Percentiles rank a stretch among this genome's conserved stretches.
These are phyloP conservation scores for Heliconius eleuchia DNA, from an alignment of 1,140 invertebrate genomes.

Conservation along the genomic window DNA sequence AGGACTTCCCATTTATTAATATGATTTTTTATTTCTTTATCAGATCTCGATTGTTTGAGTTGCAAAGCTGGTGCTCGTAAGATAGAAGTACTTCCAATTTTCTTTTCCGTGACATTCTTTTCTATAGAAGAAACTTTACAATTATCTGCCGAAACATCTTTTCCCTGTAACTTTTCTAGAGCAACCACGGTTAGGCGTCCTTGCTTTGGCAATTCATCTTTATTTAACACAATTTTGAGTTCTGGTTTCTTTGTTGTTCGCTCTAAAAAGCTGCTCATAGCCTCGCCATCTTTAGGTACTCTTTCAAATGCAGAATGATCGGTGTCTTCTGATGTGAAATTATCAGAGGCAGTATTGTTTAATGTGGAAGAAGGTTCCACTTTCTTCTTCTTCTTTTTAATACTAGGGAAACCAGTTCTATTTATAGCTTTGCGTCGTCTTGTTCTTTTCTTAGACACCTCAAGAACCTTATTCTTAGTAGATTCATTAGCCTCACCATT, in stretches of 20 bases:
- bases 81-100: conserved; percentile 56
- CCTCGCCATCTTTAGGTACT: conserved; percentile 85
- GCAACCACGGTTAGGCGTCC: conserved; percentile 82
- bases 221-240: conserved; percentile 75
- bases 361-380: conserved; percentile 56
- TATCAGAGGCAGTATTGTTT: conserved; percentile 59
- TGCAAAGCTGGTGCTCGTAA: conserved; percentile 67
- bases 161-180: conserved; percentile 82
- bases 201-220: conserved; percentile 79
- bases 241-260: conserved; percentile 77
- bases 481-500: conserved; percentile 42
- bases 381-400: conserved; percentile 93
- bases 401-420: conserved; percentile 91
- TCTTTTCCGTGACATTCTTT: conserved; percentile 52
- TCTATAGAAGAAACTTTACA: conserved; percentile 45
- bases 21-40: conserved; percentile 71
- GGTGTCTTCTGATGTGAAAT: conserved; percentile 66
- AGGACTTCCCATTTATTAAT: conserved; percentile 82
- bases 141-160: conserved; percentile 55
- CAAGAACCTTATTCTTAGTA: conserved; percentile 56
- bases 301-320: conserved; percentile 82
- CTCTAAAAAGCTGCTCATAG: conserved; percentile 83
- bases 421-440: conserved; percentile 90
- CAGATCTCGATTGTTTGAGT: conserved; percentile 69
- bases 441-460: conserved; percentile 83